Evolutionary conservation across 2,888 invertebrate species (phyloP), one percentile per base, ranked within the genome.

Genomic region (Sarcophaga carnaria): DNA sequence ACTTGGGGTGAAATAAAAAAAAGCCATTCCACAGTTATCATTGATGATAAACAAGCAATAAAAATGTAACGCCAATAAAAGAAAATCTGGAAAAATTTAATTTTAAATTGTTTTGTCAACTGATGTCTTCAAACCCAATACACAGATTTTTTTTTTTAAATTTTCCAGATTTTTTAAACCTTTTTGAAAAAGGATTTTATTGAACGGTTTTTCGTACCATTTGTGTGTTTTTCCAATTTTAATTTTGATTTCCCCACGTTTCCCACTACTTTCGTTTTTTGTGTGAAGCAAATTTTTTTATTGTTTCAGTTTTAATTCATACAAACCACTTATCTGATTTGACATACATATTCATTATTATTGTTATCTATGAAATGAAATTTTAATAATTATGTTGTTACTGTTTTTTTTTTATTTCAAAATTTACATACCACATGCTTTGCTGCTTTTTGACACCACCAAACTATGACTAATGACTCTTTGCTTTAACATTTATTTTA

Each of bases 401-500:
- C 8, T 54, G 17, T 45, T 59, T 11, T 45, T 54, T 54, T 11
- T 25, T 49, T 64, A 64, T 49, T 69, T 14, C 2, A 72, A 27
- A 54, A 49, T 25, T 4, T 20, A 47, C 11, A 14, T 69, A 47
- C 54, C 60, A 54, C 10, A 37, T 37, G 37, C 20, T 82, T 64
- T 20, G 45, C 25, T 70, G 83, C 86, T 86, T 83, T 86, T 83
- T 37, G 80, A 83, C 63, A 64, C 49, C 75, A 60, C n/a, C 77
- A 77, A 77, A 72, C 72, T 83, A 83, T 86, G 83, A 83, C 86
- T 86, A 86, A 86, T 86, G 83, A 37, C 60, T 72, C 75, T 86
- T 82, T 82, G 37, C 37, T 37, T 37, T 37, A 27, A 27, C 25
- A 3, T 25, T 25, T 25, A 25, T 25, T 25, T 25, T 25, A 25